A percentile compares a stretch with the other conserved stretches of the same genome.
phyloP scores from a whole-genome alignment of 2,113 vertebrate genomes.

The Alethe diademata region DNA sequence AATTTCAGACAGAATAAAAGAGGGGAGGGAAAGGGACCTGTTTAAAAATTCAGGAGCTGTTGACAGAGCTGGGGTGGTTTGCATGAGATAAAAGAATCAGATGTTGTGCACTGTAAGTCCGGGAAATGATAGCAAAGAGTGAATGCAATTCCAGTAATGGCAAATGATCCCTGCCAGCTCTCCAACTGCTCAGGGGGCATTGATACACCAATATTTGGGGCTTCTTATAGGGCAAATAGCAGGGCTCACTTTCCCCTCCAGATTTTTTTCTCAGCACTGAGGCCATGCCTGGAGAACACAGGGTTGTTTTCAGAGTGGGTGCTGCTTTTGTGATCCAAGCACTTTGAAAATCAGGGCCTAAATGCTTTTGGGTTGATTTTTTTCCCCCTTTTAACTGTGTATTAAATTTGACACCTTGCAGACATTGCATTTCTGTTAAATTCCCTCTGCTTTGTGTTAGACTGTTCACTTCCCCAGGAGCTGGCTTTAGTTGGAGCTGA shows the following conservation, averaged over 20 bases:
- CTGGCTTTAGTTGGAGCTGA: neutral
- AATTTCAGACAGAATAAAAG: conserved; percentile 43
- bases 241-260: neutral
- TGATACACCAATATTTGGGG: neutral
- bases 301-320: neutral
- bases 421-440: neutral
- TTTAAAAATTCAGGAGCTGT: conserved; percentile 59
- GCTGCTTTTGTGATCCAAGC: neutral
- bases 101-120: neutral
- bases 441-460: neutral
- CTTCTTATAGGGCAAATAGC: neutral
- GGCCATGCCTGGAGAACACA: neutral
- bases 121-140: neutral
- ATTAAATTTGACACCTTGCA: neutral
- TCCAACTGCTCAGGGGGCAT: neutral
- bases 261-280: neutral
- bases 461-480: neutral
- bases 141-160: neutral
- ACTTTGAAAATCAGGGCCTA: neutral
- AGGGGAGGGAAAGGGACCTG: neutral
- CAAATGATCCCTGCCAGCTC: neutral
- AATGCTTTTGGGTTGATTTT: neutral
- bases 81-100: conserved; percentile 46
- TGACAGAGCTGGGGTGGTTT: conserved; percentile 44
- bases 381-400: neutral